These are phyloP conservation scores for Cnemophilus loriae DNA, from an alignment of 2,113 vertebrate genomes.

Conservation along the genomic window DNA sequence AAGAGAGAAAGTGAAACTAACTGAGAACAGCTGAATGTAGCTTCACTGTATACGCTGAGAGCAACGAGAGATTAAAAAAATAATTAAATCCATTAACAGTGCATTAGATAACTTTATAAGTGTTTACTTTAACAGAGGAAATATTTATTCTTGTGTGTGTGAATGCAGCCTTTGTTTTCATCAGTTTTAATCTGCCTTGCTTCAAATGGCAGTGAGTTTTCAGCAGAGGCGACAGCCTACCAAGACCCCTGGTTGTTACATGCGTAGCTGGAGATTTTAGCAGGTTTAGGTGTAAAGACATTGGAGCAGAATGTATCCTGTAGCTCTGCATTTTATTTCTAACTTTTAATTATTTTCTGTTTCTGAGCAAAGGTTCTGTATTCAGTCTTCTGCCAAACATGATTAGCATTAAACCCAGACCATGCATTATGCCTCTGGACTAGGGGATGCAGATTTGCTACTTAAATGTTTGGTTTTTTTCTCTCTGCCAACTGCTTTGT, in stretches of 20 bases:
- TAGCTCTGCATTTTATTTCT: neutral
- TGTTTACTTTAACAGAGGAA: neutral
- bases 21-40: neutral
- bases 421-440: neutral
- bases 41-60: neutral
- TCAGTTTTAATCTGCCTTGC: neutral
- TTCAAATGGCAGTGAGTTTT: neutral
- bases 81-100: neutral
- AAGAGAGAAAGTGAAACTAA: constrained; percentile 39
- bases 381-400: neutral
- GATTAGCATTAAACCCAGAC: neutral
- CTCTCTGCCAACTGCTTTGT: neutral
- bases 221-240: neutral
- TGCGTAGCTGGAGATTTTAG: neutral
- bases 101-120: neutral
- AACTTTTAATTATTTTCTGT: neutral
- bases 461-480: neutral
- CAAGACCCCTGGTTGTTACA: neutral
- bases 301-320: neutral
- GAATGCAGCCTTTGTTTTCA: neutral
- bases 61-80: neutral
- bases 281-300: neutral
- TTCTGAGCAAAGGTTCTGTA: neutral
- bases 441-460: neutral
- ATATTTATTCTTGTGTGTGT: neutral